Conservation (phyloP, 2,888 invertebrate species). For the Cloeon dipterum region DNA sequence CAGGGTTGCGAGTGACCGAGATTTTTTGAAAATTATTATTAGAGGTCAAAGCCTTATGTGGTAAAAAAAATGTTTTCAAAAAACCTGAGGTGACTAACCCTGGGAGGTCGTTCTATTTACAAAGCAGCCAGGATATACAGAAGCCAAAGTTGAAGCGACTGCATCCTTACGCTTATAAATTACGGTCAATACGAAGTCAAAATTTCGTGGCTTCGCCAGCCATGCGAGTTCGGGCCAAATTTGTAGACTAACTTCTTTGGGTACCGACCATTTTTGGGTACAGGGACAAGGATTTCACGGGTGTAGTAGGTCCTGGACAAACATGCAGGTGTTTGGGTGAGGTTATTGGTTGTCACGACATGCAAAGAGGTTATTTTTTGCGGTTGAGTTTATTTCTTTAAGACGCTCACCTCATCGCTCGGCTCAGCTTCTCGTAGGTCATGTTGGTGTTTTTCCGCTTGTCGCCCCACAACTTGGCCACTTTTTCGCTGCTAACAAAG, state of each 20-base stretch:
- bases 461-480: constrained; percentile 70
- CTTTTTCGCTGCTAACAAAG: constrained; percentile 66
- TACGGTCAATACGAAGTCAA: no score
- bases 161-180: no score
- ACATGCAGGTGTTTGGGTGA: no score
- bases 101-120: not conserved
- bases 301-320: constrained; percentile 1
- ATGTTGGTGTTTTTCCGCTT: constrained; percentile 69
- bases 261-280: constrained; percentile 11
- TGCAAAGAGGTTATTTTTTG: not conserved
- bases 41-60: not conserved
- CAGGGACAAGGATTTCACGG: constrained; percentile 12
- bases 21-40: constrained; percentile 1
- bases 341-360: no score
- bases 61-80: not conserved
- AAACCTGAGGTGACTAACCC: constrained; percentile 3
- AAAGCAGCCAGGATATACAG: no score
- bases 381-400: no score
- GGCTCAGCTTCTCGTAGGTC: constrained; percentile 81
- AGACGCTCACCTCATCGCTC: constrained; percentile 50
- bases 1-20: not conserved
- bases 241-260: constrained; percentile 4
- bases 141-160: no score
- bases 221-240: constrained; percentile 3
- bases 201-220: not conserved